These are phyloP conservation scores for Synanthedon andrenaeformis DNA, from an alignment of 2,888 invertebrate genomes.

Conservation along the genomic window DNA sequence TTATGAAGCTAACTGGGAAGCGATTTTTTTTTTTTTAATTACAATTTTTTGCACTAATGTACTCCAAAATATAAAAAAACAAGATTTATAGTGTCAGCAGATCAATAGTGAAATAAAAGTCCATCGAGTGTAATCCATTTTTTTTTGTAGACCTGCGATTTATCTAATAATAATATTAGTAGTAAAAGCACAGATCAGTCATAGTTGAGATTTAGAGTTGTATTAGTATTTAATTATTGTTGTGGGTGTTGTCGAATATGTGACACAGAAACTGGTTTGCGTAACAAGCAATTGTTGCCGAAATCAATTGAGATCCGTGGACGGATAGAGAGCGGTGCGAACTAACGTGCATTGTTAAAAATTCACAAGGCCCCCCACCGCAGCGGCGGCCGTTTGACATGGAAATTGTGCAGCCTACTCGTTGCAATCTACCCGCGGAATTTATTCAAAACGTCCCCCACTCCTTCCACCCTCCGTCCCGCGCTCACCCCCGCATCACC, in stretches of 20 bases:
- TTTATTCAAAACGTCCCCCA: constrained; percentile 36
- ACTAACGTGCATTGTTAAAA: constrained; percentile 36
- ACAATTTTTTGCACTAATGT: too few relatives aligned
- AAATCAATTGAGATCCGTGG: neutral
- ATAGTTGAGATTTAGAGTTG: too few relatives aligned
- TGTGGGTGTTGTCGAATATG: neutral
- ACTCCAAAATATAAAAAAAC: too few relatives aligned
- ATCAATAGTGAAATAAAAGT: too few relatives aligned
- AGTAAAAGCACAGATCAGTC: too few relatives aligned
- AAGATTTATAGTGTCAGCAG: too few relatives aligned
- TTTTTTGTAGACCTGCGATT: too few relatives aligned
- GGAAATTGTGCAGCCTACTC: constrained; percentile 51
- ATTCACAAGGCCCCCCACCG: constrained; percentile 35
- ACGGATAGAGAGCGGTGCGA: neutral
- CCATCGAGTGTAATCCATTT: too few relatives aligned
- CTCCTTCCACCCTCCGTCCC: constrained; percentile 13
- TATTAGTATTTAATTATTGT: neutral
- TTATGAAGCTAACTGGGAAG: too few relatives aligned
- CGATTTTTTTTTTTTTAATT: too few relatives aligned
- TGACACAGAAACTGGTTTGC: neutral
- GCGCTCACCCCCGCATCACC: constrained; percentile 9
- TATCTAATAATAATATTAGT: too few relatives aligned
- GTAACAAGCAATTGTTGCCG: neutral
- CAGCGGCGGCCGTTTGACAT: constrained; percentile 51
- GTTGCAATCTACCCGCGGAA: constrained; percentile 33